These are phyloP conservation scores for Takifugu bimaculatus DNA, from an alignment of 2,113 vertebrate species.

Conservation along the genomic window DNA sequence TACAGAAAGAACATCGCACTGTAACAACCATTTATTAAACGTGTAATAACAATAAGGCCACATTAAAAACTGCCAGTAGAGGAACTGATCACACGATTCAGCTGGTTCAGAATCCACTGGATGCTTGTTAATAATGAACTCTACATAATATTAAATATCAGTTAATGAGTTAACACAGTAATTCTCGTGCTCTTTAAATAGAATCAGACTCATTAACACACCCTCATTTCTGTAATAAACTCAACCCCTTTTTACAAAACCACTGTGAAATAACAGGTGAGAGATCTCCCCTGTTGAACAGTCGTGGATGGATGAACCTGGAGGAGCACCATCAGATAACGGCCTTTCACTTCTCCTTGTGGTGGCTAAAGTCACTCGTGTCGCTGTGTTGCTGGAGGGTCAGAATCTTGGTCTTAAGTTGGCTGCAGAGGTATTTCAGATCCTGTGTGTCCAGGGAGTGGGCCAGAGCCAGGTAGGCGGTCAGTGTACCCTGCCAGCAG, in stretches of 20 bases:
- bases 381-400: constrained; percentile 64
- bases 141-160: too few relatives aligned
- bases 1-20: too few relatives aligned
- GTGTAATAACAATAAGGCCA: too few relatives aligned
- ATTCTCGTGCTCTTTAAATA: background rate
- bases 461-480: constrained; percentile 78
- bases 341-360: constrained; percentile 60
- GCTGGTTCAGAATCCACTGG: background rate
- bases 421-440: constrained; percentile 78
- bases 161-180: too few relatives aligned
- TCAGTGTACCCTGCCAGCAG: constrained; percentile 79
- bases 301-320: background rate
- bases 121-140: background rate
- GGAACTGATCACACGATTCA: background rate
- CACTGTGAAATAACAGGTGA: background rate
- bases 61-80: too few relatives aligned
- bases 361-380: constrained; percentile 1
- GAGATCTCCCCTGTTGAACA: background rate
- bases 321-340: too few relatives aligned
- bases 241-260: background rate
- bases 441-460: constrained; percentile 86
- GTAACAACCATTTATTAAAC: too few relatives aligned
- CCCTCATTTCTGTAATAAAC: background rate
- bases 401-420: constrained; percentile 79
- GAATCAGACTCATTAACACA: background rate